Evolutionary conservation across 37 sponge, comb jelly and placozoan species (phyloP).

Genomic region (Ephydatia muelleri): DNA sequence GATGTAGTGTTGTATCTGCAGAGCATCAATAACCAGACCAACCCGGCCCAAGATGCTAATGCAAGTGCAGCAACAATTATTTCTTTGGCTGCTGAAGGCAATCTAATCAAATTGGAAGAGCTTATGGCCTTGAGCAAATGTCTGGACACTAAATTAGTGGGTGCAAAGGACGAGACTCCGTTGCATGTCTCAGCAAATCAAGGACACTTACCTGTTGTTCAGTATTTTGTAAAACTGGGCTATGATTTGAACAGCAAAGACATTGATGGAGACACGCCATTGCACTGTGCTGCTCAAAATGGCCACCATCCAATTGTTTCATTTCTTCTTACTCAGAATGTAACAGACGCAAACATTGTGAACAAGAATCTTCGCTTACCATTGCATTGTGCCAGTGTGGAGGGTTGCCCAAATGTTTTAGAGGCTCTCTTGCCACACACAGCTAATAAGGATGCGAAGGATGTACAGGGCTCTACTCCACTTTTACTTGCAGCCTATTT

Average conservation of each 20-base stretch:
- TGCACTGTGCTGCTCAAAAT: conserved; percentile 48
- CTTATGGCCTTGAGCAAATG: background rate
- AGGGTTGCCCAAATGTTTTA: background rate
- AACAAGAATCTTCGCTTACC: conserved; percentile 13
- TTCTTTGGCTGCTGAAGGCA: conserved; percentile 36
- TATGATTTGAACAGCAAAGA: conserved; percentile 22
- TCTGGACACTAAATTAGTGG: background rate
- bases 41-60: background rate
- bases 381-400: background rate
- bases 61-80: background rate
- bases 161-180: conserved; percentile 22
- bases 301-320: conserved; percentile 17
- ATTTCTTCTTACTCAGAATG: conserved; percentile 8
- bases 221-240: conserved; percentile 25
- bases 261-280: conserved; percentile 35
- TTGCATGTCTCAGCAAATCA: conserved; percentile 25
- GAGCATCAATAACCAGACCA: background rate
- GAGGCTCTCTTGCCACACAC: too few relatives aligned
- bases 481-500: conserved; percentile 9
- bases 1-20: conserved; percentile 50
- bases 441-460: too few relatives aligned
- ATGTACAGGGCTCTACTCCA: too few relatives aligned
- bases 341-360: background rate
- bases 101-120: conserved; percentile 23
- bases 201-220: conserved; percentile 42